A percentile compares a stretch with the other conserved stretches of the same genome.
These are phyloP conservation scores for Cancer borealis DNA, from an alignment of 2,888 invertebrate species.

Conservation along the genomic window DNA sequence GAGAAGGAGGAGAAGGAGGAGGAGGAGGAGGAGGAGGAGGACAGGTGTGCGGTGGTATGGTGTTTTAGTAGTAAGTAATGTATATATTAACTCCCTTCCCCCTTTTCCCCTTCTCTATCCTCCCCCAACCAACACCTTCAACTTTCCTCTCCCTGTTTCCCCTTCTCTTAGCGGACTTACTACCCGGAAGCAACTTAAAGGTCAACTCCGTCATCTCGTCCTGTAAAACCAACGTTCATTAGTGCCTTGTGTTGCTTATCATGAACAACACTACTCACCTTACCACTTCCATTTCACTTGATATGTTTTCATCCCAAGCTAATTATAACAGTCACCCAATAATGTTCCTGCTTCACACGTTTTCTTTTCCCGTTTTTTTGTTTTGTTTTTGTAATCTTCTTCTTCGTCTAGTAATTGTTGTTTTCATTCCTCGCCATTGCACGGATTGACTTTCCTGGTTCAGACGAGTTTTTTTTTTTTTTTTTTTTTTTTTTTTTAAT, in stretches of 20 bases:
- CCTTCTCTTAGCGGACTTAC: neutral
- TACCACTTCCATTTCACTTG: neutral
- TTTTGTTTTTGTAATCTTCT: no score
- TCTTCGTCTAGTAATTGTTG: neutral
- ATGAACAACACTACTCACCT: neutral
- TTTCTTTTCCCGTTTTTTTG: neutral
- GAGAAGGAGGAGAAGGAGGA: neutral
- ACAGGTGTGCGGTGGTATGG: constrained; percentile 3
- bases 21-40: neutral
- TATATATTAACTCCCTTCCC: neutral
- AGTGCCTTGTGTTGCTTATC: neutral
- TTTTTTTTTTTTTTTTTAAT: neutral
- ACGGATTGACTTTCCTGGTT: neutral
- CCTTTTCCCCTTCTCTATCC: neutral
- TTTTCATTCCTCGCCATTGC: neutral
- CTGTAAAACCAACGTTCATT: neutral
- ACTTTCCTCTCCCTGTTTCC: neutral
- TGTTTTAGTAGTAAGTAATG: neutral
- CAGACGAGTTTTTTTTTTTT: neutral
- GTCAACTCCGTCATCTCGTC: constrained; percentile 7
- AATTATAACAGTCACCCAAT: neutral
- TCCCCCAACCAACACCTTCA: no score
- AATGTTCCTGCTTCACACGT: neutral
- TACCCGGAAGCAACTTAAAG: constrained; percentile 30
- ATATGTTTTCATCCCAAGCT: neutral